Evolutionary conservation across 2,113 vertebrate species (phyloP).

Genomic region (Agelaius phoeniceus): DNA sequence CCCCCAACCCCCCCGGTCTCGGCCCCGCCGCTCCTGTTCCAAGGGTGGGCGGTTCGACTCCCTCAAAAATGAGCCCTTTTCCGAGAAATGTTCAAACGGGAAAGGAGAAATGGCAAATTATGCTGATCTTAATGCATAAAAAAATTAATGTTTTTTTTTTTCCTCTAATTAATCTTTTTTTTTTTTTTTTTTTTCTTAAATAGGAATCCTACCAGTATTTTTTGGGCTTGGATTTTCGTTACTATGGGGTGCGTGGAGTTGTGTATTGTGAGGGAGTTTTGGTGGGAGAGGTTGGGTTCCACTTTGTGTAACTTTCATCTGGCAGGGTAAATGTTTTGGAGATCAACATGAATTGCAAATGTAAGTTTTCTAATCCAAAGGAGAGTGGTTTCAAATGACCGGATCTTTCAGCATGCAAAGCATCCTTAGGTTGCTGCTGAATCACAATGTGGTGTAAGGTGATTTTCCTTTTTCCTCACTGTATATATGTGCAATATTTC

Average conservation of each 20-base stretch:
- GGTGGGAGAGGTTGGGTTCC: no score
- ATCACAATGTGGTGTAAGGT: fast-evolving
- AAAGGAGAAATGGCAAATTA: fast-evolving
- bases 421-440: fast-evolving
- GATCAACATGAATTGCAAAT: fast-evolving
- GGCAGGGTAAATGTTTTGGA: fast-evolving
- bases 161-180: fast-evolving
- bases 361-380: fast-evolving
- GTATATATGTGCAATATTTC: fast-evolving
- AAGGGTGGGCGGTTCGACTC: fast-evolving
- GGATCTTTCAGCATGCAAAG: fast-evolving
- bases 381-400: fast-evolving
- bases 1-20: no score
- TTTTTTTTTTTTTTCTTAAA: no score
- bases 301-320: background rate
- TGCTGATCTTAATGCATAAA: fast-evolving
- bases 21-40: fast-evolving
- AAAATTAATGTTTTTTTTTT: no score
- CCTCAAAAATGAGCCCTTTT: fast-evolving
- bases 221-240: no score
- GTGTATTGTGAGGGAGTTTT: no score
- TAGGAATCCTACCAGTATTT: fast-evolving
- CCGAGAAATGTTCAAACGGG: fast-evolving
- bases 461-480: fast-evolving
- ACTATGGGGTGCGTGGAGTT: fast-evolving